These are phyloP conservation scores for Asteroscopus sphinx DNA, from an alignment of 2,888 invertebrate genomes.

Conservation along the genomic window DNA sequence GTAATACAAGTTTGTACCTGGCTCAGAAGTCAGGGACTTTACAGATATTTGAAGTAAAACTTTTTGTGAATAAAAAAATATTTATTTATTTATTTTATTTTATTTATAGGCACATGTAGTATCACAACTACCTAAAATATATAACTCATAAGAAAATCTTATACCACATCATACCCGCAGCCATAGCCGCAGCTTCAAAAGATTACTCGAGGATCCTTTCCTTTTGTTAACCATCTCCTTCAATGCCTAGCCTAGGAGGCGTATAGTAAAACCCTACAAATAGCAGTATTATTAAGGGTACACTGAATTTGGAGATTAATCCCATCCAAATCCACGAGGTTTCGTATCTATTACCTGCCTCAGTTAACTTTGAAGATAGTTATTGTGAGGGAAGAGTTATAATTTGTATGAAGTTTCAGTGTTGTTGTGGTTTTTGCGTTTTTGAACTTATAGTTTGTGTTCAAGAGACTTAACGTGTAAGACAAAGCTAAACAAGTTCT, in stretches of 20 bases:
- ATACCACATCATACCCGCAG: neutral
- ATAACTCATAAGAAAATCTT: slow-evolving; percentile 1
- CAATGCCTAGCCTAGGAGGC: slow-evolving; percentile 40
- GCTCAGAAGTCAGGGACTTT: no score
- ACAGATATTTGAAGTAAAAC: no score
- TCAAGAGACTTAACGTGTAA: no score
- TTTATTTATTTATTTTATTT: no score
- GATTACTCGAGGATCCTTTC: slow-evolving; percentile 23
- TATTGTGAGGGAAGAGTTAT: slow-evolving; percentile 41
- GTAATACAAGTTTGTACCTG: no score
- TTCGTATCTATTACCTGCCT: slow-evolving; percentile 66
- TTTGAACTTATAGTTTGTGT: neutral
- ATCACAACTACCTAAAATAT: neutral
- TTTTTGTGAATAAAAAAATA: no score
- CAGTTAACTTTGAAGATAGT: slow-evolving; percentile 61
- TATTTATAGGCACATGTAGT: no score
- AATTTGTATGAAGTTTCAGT: slow-evolving; percentile 25
- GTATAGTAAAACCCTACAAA: slow-evolving; percentile 61
- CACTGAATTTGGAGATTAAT: slow-evolving; percentile 67
- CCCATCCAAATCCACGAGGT: slow-evolving; percentile 49
- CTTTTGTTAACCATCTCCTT: slow-evolving; percentile 36
- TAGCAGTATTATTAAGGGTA: slow-evolving; percentile 71
- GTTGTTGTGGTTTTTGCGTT: slow-evolving; percentile 3
- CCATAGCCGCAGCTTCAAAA: slow-evolving; percentile 22
- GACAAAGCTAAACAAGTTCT: no score